A percentile compares a stretch with the other conserved stretches of the same genome.
Conservation (phyloP, 1,140 invertebrate species). For the Drosophila suzukii region DNA sequence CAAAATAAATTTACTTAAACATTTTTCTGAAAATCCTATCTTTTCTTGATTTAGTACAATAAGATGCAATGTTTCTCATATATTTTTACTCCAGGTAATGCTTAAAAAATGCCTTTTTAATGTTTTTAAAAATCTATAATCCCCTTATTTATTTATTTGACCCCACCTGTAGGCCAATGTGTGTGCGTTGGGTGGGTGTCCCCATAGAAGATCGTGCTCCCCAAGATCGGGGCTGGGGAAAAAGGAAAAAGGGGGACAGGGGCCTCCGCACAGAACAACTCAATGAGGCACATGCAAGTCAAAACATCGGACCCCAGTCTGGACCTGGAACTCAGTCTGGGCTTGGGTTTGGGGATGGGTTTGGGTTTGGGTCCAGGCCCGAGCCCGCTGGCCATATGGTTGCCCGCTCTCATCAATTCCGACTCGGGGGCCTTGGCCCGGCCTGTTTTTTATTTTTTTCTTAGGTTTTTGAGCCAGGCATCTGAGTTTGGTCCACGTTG, state of each 20-base stretch:
- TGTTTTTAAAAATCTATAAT: background rate
- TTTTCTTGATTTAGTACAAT: no score
- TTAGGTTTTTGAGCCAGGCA: background rate
- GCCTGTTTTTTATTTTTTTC: background rate
- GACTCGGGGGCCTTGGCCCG: slow-evolving; percentile 11
- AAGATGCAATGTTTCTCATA: no score
- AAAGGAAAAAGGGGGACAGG: no score
- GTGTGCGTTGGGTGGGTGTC: slow-evolving; percentile 67
- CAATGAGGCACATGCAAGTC: slow-evolving; percentile 56
- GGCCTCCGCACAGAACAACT: slow-evolving; percentile 23
- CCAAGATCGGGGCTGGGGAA: background rate
- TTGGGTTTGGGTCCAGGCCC: background rate
- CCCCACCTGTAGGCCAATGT: slow-evolving; percentile 17
- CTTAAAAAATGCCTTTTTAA: no score
- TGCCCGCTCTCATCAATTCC: slow-evolving; percentile 47
- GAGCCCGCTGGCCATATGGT: slow-evolving; percentile 27
- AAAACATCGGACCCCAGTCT: slow-evolving; percentile 32
- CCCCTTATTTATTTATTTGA: slow-evolving; percentile 1
- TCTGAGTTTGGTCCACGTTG: slow-evolving; percentile 9
- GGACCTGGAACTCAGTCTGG: background rate
- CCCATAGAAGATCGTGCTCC: slow-evolving; percentile 54
- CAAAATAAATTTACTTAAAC: no score
- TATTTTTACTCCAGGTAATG: no score
- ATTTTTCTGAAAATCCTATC: no score
- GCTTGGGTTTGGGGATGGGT: background rate